Evolutionary conservation across 2,113 vertebrate genomes (phyloP).

Genomic region (Pagrus major): DNA sequence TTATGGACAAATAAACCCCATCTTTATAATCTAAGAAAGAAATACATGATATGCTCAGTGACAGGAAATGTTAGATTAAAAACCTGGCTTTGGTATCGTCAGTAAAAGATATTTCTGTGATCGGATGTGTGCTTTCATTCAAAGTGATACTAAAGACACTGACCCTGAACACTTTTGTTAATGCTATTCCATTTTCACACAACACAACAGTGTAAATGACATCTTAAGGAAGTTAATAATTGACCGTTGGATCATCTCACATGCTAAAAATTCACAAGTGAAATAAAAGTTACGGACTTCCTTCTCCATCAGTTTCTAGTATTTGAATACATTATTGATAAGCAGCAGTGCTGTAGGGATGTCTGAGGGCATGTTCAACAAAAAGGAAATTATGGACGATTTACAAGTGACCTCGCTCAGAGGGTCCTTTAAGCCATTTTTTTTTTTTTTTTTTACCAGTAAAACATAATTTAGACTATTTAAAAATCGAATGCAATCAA

Average conservation of each 20-base stretch:
- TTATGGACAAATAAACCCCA: too few relatives aligned
- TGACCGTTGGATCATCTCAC: not conserved
- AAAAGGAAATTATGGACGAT: conserved; percentile 46
- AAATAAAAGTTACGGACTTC: conserved; percentile 32
- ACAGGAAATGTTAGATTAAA: too few relatives aligned
- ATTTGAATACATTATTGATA: conserved; percentile 61
- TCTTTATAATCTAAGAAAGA: too few relatives aligned
- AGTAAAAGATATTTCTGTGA: not conserved
- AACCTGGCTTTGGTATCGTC: not conserved
- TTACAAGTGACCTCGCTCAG: conserved; percentile 59
- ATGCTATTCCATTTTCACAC: not conserved
- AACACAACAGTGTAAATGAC: not conserved
- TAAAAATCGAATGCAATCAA: not conserved
- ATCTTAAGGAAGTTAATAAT: not conserved
- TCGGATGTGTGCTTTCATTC: conserved; percentile 12
- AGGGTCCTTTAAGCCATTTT: conserved; percentile 30
- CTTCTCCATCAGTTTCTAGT: conserved; percentile 13
- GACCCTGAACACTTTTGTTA: not conserved
- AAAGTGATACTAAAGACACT: not conserved
- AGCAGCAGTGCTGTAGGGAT: conserved; percentile 39
- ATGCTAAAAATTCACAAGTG: not conserved
- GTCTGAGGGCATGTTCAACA: conserved; percentile 49
- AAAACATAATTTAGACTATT: conserved; percentile 11
- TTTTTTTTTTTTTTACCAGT: not conserved
- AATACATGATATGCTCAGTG: too few relatives aligned